phyloP scores from a whole-genome alignment of 2,797 vertebrate genomes.

The Lates japonicus region DNA sequence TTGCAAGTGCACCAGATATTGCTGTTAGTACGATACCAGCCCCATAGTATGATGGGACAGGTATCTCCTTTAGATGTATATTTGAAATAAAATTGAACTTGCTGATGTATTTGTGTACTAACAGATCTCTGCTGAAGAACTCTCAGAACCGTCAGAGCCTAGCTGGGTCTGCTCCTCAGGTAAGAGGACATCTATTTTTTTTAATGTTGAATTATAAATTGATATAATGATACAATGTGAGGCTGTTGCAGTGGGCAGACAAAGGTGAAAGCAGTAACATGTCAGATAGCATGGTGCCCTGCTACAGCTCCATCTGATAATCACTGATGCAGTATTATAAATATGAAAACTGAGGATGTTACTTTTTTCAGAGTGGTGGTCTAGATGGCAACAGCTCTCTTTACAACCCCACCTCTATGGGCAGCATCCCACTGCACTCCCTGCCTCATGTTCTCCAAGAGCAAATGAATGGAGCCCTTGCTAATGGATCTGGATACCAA shows the following conservation, averaged over 20 bases:
- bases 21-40: neutral
- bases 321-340: slow-evolving; percentile 16
- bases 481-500: slow-evolving; percentile 92
- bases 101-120: slow-evolving; percentile 37
- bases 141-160: slow-evolving; percentile 91
- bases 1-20: too few species aligned
- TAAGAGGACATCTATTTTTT: slow-evolving; percentile 58
- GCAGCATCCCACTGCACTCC: slow-evolving; percentile 92
- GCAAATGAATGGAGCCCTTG: slow-evolving; percentile 92
- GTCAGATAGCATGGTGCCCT: neutral
- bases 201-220: neutral
- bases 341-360: neutral
- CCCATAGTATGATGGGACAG: neutral
- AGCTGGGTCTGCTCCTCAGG: slow-evolving; percentile 91
- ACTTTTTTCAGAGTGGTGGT: slow-evolving; percentile 87
- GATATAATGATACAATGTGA: neutral
- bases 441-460: slow-evolving; percentile 93
- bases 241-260: neutral
- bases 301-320: neutral
- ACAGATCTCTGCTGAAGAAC: slow-evolving; percentile 94
- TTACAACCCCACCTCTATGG: slow-evolving; percentile 92
- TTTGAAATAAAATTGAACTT: slow-evolving; percentile 28
- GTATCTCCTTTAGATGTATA: slow-evolving; percentile 9
- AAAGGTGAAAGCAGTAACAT: neutral
- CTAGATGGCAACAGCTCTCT: slow-evolving; percentile 91